A percentile compares a stretch with the other conserved stretches of the same genome.
Conservation (phyloP, 2,888 invertebrate species). For the Creontiades dilutus region DNA sequence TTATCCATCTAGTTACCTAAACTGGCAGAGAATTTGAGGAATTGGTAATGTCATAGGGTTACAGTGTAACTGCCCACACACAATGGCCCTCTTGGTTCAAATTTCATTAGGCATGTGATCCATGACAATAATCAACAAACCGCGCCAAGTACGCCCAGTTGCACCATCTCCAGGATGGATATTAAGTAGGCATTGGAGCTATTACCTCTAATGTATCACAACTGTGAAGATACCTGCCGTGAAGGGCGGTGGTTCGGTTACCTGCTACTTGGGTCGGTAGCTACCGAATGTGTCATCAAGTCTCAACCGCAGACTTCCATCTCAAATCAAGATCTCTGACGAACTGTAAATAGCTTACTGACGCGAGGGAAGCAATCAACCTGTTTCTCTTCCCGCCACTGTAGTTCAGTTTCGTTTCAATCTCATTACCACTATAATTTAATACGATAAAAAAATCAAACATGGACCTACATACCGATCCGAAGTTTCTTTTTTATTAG, state of each 20-base stretch:
- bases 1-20: no score
- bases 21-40: no score
- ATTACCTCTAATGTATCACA: neutral
- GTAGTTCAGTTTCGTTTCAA: neutral
- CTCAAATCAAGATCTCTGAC: conserved; percentile 20
- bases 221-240: neutral
- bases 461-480: neutral
- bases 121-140: no score
- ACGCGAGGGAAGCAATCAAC: neutral
- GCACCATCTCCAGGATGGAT: neutral
- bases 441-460: neutral
- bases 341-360: neutral
- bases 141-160: no score
- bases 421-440: neutral
- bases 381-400: neutral
- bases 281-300: neutral
- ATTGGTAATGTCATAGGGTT: no score
- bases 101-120: no score
- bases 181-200: neutral
- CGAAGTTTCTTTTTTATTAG: neutral
- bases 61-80: no score
- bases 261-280: neutral
- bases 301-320: conserved; percentile 30
- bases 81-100: no score
- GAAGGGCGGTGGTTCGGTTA: neutral